Evolutionary conservation across 1,140 invertebrate species (phyloP).

Genomic region (Diuraphis noxia): DNA sequence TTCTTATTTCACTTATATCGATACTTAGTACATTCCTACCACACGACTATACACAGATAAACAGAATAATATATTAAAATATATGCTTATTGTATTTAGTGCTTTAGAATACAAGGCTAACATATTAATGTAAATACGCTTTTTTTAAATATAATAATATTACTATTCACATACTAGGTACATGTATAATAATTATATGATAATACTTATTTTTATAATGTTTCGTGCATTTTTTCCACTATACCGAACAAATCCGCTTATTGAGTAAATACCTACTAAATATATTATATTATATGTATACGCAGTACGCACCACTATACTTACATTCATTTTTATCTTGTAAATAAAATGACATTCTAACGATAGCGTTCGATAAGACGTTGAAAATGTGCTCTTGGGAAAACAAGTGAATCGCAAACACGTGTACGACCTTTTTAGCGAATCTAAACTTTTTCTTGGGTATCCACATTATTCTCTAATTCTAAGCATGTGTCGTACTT

Average conservation of each 20-base stretch:
- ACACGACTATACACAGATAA: not conserved
- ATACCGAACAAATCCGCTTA: not conserved
- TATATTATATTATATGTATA: not conserved
- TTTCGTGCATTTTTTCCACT: not conserved
- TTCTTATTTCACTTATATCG: not conserved
- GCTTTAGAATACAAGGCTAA: not conserved
- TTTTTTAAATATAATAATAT: not conserved
- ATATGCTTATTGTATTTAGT: no score
- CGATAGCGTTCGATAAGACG: not conserved
- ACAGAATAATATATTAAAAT: not conserved
- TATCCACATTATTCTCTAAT: slow-evolving; percentile 25
- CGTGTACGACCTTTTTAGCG: slow-evolving; percentile 32
- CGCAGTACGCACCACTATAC: not conserved
- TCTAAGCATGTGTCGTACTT: slow-evolving; percentile 20
- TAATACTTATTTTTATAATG: not conserved
- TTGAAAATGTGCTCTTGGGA: slow-evolving; percentile 28
- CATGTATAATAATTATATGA: not conserved
- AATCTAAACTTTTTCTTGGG: slow-evolving; percentile 8
- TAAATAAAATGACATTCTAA: slow-evolving; percentile 31
- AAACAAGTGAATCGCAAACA: slow-evolving; percentile 32
- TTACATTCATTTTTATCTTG: not conserved
- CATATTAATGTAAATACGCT: not conserved
- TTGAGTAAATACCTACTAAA: not conserved
- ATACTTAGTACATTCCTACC: not conserved
- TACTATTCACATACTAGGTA: not conserved